Base-by-base conservation (phyloP, 2,797 vertebrate genomes). In the Euphonia xanthogaster region DNA sequence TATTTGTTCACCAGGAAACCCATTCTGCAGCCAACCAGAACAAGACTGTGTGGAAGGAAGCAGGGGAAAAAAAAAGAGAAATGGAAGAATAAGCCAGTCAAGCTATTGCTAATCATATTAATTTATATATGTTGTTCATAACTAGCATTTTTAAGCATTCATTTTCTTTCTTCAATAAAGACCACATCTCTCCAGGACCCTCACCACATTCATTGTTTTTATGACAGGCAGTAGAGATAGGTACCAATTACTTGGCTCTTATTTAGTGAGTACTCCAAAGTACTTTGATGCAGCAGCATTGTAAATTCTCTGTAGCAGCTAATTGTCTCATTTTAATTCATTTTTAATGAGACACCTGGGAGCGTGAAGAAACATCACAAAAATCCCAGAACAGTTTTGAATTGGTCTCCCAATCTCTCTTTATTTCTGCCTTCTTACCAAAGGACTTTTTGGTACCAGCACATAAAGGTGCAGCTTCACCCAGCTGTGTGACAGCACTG, bases 271-370 rank as follows among this genome's bases (percentile, higher is more conserved):
- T 73, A 35, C 17, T 79, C 79, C 33, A 35, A 86, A 90, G 71
- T 67, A 85, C 88, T 95, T 95, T 87, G 80, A 90, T 93, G 80
- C 39, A 93, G 80, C 71, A 90, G 74, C 53, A 79, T 6, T 85
- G 77, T 85, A 95, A 85, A 81, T 75, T 83, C 70, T 84, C 67
- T 61, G 74, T 37, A 67, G 90, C 62, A 76, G 88, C 71, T 94
- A 95, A 94, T 90, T 85, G 78, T 93, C 88, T 94, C 81, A 86
- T 94, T 95, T 96, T 53, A 86, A 93, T 93, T 88, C 22, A 85
- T 89, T 94, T 96, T 94, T 93, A 96, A 94, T 94, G 86, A 95
- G 93, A 51, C 81, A 94, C 86, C 78, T 92, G 71, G 63, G 84
- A 95, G 57, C 85, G 65, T 18, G 78, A 92, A 70, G 60, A 63